Evolutionary conservation across 2,113 vertebrate species (phyloP), one percentile per base, ranked within the genome.

Genomic region (Eleginops maclovinus): DNA sequence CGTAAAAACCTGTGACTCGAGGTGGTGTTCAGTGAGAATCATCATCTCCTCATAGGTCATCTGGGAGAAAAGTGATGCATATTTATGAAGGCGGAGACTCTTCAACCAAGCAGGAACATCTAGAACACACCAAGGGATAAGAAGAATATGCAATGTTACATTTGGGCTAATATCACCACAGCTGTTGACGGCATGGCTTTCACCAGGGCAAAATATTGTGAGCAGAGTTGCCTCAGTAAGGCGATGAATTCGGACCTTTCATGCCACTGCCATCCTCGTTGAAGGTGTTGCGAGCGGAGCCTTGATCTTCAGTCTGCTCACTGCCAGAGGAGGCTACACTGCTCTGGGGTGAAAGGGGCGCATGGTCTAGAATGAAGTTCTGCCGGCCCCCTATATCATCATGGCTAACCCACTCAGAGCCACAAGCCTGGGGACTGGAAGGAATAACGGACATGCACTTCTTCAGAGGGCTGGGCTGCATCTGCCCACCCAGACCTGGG

Each of bases 21-120:
- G 93, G 86, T 97, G 97, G 49, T 97, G 96, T 86, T 98, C 97
- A 3, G 97, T 97, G 72, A 98, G 94, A 11, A 96, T 96, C 97
- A 98, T 98, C 97, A 98, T 98, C 89, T 98, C 97, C 62, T 97
- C 97, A 0, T 98, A 98, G 71, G 94, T 97, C 96, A 98, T 96
- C 92, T 98, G 97, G 60, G 97, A 97, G 89, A 98, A 98, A 41
- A 98, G 96, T 9, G 96, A 96, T 1, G 97, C 97, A 6, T 98
- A 98, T 89, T 98, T 98, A 92, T 98, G 97, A 81, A 98, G 95
- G 61, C 97, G 96, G 60, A 98, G 97, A 83, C 97, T 98, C 93
- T 98, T 98, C 80, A 98, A 92, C 97, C 97, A 98, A 0, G 95
- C 95, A 17, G 97, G 97, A 49, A 98, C 97, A 62, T 98, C 97